A percentile compares a stretch with the other conserved stretches of the same genome.
phyloP scores from a whole-genome alignment of 37 sponge, comb jelly and placozoan genomes.

The Haliclona indistincta region DNA sequence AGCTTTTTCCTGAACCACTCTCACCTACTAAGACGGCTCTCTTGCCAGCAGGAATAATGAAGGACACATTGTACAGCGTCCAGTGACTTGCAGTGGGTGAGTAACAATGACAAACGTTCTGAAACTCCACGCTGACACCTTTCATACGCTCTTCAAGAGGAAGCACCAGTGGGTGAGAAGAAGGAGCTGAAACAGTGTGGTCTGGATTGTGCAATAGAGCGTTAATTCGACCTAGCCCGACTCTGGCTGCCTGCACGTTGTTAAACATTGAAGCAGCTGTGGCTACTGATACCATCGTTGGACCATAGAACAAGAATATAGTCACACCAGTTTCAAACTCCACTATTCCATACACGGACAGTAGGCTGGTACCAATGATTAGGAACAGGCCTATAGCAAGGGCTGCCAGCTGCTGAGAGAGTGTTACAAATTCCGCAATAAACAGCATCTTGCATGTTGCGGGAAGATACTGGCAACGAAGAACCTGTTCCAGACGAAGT shows the following conservation, averaged over 20 bases:
- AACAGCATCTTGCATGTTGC: conserved; percentile 25
- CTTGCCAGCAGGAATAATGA: conserved; percentile 37
- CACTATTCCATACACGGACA: conserved; percentile 2
- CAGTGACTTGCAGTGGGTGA: conserved; percentile 39
- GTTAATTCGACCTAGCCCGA: conserved; percentile 33
- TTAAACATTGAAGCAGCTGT: conserved; percentile 17
- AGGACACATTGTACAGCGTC: conserved; percentile 54
- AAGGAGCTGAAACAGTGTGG: background rate
- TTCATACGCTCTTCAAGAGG: background rate
- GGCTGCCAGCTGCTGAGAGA: conserved; percentile 21
- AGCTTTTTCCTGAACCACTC: conserved; percentile 75
- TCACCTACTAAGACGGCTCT: conserved; percentile 58
- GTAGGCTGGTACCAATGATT: conserved; percentile 17
- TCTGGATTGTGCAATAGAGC: conserved; percentile 9
- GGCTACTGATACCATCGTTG: conserved; percentile 10
- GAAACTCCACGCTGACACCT: conserved; percentile 13
- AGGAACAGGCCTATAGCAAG: conserved; percentile 2
- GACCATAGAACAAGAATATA: conserved; percentile 16
- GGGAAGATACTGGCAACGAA: conserved; percentile 3
- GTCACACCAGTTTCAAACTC: conserved; percentile 28
- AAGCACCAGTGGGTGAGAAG: background rate
- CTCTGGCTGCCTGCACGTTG: conserved; percentile 23
- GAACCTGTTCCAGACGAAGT: background rate
- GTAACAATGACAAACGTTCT: conserved; percentile 54
- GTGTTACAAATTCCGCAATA: conserved; percentile 8